Evolutionary conservation across 2,888 invertebrate genomes (phyloP).

Genomic region (Calameuta filiformis): DNA sequence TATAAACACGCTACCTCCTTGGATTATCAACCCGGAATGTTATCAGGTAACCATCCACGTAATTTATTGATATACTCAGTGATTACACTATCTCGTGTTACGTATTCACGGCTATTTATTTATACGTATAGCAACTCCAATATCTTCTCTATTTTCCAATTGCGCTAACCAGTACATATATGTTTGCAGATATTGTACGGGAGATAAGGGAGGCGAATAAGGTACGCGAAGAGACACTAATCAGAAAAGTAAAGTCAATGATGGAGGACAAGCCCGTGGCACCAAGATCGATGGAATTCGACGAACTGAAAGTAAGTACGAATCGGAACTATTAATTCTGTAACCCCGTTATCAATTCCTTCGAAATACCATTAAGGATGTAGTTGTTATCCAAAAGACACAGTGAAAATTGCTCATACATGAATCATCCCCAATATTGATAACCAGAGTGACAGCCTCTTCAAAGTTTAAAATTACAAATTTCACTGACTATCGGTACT

Average conservation of each 20-base stretch:
- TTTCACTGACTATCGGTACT: background rate
- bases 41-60: constrained; percentile 50
- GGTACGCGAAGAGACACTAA: constrained; percentile 58
- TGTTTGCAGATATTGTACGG: constrained; percentile 56
- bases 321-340: background rate
- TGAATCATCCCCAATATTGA: background rate
- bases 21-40: constrained; percentile 64
- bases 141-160: background rate
- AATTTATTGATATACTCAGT: background rate
- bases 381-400: background rate
- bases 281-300: constrained; percentile 47
- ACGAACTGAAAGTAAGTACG: constrained; percentile 51
- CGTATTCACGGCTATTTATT: background rate
- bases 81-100: background rate
- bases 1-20: constrained; percentile 49
- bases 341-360: background rate
- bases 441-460: background rate
- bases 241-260: constrained; percentile 54
- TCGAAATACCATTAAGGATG: background rate
- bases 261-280: constrained; percentile 48
- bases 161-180: background rate
- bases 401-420: background rate
- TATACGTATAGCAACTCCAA: background rate
- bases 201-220: constrained; percentile 62
- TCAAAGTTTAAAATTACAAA: background rate